phyloP scores from a whole-genome alignment of 2,797 vertebrate genomes.

The Emys orbicularis region DNA sequence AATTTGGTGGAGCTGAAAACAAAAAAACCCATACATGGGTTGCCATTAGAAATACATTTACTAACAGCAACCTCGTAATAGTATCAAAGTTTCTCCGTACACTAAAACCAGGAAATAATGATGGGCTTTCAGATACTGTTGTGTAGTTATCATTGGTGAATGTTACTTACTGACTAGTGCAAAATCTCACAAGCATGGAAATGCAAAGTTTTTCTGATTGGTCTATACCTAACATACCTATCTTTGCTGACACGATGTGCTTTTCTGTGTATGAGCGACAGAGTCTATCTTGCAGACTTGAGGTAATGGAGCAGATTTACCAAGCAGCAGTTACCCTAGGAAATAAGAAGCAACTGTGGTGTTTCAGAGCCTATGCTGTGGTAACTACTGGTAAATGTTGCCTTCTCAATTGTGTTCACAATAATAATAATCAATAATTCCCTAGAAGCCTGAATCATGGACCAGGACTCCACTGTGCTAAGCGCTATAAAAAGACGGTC shows the following conservation, averaged over 20 bases:
- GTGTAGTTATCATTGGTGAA: background rate
- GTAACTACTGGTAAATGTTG: background rate
- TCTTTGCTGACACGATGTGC: background rate
- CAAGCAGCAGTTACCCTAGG: background rate
- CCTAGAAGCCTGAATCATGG: background rate
- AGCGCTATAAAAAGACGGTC: background rate
- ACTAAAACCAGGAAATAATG: background rate
- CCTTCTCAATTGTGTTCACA: background rate
- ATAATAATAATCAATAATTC: background rate
- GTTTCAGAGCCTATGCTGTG: background rate
- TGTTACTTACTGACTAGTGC: background rate
- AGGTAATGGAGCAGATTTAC: background rate
- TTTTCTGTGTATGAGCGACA: background rate
- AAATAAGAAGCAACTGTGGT: background rate
- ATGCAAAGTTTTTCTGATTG: background rate
- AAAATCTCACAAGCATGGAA: background rate
- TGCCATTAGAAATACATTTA: constrained; percentile 11
- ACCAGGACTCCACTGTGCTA: background rate
- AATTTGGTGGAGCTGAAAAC: background rate
- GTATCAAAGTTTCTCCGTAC: background rate
- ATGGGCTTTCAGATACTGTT: background rate
- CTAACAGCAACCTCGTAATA: background rate
- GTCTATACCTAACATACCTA: background rate
- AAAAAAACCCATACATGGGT: background rate
- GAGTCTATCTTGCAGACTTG: background rate